Evolutionary conservation across 1,140 invertebrate genomes (phyloP).

Genomic region (Zelostemma sp.): DNA sequence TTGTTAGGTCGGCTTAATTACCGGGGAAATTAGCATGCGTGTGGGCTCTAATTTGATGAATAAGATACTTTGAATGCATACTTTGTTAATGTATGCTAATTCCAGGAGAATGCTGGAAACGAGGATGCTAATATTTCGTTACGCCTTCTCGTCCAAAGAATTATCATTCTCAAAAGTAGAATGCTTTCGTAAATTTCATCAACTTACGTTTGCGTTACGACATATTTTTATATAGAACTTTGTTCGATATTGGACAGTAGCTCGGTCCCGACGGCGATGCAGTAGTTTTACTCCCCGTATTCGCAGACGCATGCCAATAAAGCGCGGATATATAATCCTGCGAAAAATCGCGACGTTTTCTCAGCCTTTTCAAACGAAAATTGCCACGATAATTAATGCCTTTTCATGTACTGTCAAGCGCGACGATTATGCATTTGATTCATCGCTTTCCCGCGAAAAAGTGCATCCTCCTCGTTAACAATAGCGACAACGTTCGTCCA

Average conservation of each 20-base stretch:
- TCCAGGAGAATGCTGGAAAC: neutral
- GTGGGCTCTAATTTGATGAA: slow-evolving; percentile 1
- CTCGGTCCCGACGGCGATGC: slow-evolving; percentile 5
- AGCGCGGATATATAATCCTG: too few species aligned
- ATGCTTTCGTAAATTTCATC: neutral
- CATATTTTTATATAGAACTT: too few species aligned
- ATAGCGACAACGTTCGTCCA: neutral
- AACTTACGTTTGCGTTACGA: too few species aligned
- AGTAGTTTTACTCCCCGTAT: slow-evolving; percentile 38
- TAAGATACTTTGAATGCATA: slow-evolving; percentile 2
- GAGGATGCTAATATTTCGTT: too few species aligned
- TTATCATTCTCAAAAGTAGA: neutral
- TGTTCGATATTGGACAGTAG: too few species aligned
- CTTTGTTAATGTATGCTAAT: slow-evolving; percentile 5
- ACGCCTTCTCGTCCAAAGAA: too few species aligned
- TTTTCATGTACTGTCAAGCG: neutral
- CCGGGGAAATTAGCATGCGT: neutral
- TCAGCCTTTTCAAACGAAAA: too few species aligned
- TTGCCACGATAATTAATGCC: neutral
- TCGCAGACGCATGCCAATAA: slow-evolving; percentile 21
- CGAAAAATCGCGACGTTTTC: too few species aligned
- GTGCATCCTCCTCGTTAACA: neutral
- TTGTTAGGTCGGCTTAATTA: neutral
- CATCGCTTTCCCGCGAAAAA: neutral
- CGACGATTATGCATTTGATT: neutral